phyloP scores from a whole-genome alignment of 2,113 vertebrate genomes.

The Odontophorus gujanensis region DNA sequence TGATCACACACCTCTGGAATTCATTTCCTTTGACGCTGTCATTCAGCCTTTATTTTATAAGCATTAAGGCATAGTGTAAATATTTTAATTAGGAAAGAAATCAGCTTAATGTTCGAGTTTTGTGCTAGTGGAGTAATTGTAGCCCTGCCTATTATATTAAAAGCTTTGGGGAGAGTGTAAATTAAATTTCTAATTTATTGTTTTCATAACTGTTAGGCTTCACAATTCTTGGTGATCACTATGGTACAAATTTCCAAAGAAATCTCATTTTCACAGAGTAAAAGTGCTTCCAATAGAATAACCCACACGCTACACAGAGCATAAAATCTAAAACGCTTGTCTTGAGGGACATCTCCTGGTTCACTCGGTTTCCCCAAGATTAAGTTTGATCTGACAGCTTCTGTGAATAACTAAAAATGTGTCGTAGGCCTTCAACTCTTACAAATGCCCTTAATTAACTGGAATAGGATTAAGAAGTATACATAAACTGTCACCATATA shows the following conservation, averaged over 20 bases:
- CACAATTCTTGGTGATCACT: not conserved
- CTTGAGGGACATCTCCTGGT: not conserved
- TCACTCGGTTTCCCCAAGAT: not conserved
- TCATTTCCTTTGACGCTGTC: not conserved
- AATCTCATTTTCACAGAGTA: not conserved
- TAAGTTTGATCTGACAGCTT: not conserved
- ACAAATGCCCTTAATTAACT: not conserved
- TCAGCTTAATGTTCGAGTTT: not conserved
- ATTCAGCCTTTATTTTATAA: not conserved
- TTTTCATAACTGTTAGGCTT: not conserved
- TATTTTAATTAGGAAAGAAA: not conserved
- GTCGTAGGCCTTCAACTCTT: not conserved
- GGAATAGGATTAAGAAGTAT: not conserved
- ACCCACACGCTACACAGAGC: not conserved
- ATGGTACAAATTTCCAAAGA: not conserved
- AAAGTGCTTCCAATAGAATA: not conserved
- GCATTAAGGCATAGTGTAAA: not conserved
- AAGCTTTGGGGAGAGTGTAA: not conserved
- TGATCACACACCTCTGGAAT: conserved; percentile 13
- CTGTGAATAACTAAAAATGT: not conserved
- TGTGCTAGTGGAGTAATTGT: not conserved
- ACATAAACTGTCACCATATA: not conserved
- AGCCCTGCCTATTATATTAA: not conserved
- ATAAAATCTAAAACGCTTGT: not conserved
- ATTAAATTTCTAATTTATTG: conserved; percentile 1